These are phyloP conservation scores for Oegoconia quadripuncta DNA, from an alignment of 2,888 invertebrate species.

Conservation along the genomic window DNA sequence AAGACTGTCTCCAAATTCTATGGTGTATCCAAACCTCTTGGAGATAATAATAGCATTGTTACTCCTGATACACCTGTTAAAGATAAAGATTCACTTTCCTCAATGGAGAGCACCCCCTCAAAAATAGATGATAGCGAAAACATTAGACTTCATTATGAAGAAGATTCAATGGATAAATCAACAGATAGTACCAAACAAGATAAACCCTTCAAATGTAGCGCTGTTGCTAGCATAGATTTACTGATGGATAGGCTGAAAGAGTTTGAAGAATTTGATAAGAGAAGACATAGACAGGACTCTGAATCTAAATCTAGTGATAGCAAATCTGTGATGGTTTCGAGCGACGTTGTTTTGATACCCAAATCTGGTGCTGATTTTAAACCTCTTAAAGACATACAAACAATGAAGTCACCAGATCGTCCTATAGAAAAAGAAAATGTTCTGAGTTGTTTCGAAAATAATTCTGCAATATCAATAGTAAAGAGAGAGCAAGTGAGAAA, in stretches of 20 bases:
- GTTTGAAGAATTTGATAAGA: conserved; percentile 73
- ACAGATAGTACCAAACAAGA: conserved; percentile 52
- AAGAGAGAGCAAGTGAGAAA: conserved; percentile 70
- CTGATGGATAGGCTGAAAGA: conserved; percentile 73
- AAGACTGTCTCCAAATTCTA: conserved; percentile 61
- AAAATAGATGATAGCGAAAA: conserved; percentile 69
- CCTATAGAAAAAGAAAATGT: conserved; percentile 70
- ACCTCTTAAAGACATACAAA: conserved; percentile 66
- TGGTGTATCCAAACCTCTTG: conserved; percentile 55
- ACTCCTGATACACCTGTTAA: conserved; percentile 61
- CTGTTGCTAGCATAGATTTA: conserved; percentile 70
- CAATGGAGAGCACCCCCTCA: conserved; percentile 57
- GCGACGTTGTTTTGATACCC: conserved; percentile 69
- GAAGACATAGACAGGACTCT: conserved; percentile 64
- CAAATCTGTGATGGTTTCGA: conserved; percentile 68
- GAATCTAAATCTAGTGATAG: conserved; percentile 55
- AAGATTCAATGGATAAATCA: conserved; percentile 59
- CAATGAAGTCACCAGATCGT: conserved; percentile 64
- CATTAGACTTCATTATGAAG: conserved; percentile 67
- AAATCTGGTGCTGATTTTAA: conserved; percentile 71
- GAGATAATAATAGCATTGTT: conserved; percentile 54
- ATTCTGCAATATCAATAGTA: conserved; percentile 73
- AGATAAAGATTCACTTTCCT: conserved; percentile 45
- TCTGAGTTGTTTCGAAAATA: conserved; percentile 73
- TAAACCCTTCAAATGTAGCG: conserved; percentile 55